Conservation (phyloP, 1,140 invertebrate genomes). For the Caenorhabditis remanei region DNA sequence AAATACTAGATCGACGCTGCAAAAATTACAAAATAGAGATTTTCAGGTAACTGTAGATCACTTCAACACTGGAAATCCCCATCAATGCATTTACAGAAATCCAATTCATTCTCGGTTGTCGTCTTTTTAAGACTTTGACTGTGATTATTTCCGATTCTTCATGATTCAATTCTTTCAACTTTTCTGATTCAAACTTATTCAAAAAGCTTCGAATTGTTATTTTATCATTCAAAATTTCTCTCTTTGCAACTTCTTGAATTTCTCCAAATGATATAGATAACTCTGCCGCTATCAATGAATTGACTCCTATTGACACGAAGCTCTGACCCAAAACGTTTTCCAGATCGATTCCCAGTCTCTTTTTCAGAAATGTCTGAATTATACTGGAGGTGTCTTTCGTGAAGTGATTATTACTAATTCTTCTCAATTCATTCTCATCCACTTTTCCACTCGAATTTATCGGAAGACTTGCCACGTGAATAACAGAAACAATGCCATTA, state of each 20-base stretch:
- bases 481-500: neutral
- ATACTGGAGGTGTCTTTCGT: too few species aligned
- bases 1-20: neutral
- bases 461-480: neutral
- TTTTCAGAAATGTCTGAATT: neutral
- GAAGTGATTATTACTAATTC: neutral
- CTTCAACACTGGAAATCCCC: slow-evolving; percentile 27
- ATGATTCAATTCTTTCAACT: neutral
- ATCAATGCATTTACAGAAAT: slow-evolving; percentile 48
- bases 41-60: neutral
- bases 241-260: neutral
- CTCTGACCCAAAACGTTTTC: neutral
- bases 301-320: slow-evolving; percentile 13
- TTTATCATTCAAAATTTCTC: slow-evolving; percentile 13
- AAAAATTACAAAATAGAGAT: neutral
- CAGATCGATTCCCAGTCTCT: neutral
- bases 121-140: neutral
- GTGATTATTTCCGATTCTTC: neutral
- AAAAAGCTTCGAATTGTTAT: slow-evolving; percentile 13
- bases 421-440: slow-evolving; percentile 1
- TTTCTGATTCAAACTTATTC: neutral
- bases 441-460: slow-evolving; percentile 31
- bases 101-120: slow-evolving; percentile 37
- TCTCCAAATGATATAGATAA: neutral
- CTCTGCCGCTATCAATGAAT: slow-evolving; percentile 50